A percentile compares a stretch with the other conserved stretches of the same genome.
Evolutionary conservation across 2,888 invertebrate genomes (phyloP).

Genomic region (Coenonympha arcania): DNA sequence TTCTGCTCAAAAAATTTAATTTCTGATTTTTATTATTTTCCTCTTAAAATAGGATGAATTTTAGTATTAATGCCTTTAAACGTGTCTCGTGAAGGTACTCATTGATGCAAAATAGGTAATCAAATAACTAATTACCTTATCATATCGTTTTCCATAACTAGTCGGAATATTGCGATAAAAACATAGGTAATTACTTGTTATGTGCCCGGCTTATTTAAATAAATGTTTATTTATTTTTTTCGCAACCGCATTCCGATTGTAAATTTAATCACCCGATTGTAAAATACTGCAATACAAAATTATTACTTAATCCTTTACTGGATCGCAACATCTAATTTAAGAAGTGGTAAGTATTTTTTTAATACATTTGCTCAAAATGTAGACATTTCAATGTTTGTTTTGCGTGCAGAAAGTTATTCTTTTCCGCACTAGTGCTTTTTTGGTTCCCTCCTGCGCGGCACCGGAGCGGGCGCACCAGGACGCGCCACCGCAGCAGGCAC

Average conservation of each 20-base stretch:
- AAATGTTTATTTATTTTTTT: conserved; percentile 4
- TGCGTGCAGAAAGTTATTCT: too few species aligned
- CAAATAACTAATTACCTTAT: not conserved
- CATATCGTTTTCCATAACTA: not conserved
- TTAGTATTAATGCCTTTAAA: not conserved
- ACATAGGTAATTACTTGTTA: not conserved
- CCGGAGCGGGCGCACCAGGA: too few species aligned
- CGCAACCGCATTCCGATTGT: not conserved
- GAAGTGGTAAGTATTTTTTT: too few species aligned
- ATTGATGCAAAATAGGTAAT: too few species aligned
- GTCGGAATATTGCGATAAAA: not conserved
- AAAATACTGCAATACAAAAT: not conserved
- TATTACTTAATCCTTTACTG: not conserved
- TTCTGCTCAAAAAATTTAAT: too few species aligned
- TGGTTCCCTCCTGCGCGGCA: too few species aligned
- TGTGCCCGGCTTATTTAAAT: not conserved
- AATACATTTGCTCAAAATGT: too few species aligned
- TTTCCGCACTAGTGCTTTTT: too few species aligned
- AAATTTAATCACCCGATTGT: not conserved
- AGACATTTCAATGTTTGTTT: too few species aligned
- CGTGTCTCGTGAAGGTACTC: not conserved
- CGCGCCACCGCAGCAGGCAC: too few species aligned
- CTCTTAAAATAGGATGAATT: too few species aligned
- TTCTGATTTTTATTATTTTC: too few species aligned
- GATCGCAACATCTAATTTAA: not conserved